Evolutionary conservation across 2,113 vertebrate genomes (phyloP), one percentile per base, ranked within the genome.

Genomic region (Oophaga pumilio): DNA sequence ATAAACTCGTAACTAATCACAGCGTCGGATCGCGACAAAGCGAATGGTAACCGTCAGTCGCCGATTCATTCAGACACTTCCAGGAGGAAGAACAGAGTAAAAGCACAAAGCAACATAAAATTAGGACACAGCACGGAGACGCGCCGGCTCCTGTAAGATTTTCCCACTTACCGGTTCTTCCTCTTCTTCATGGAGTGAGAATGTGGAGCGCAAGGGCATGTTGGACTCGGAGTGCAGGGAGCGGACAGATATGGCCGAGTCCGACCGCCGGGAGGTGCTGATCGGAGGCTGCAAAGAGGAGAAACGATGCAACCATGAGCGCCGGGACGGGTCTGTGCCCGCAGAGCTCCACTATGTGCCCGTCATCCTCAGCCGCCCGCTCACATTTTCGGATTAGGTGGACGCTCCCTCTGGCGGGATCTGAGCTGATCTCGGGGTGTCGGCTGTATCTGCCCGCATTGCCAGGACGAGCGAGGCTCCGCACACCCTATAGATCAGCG

Each of bases 171-270:
- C 98, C 92, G 94, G 95, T 94, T 99, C 98, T 89, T 99, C 98
- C 90, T 99, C 98, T 92, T 99, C 98, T 90, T 99, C 98, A 0
- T 99, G 98, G 89, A 99, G 95, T 0, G 98, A 99, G 93, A 98
- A 99, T 0, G 98, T 99, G 64, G 98, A 99, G 89, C 98, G 98
- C 90, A 99, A 89, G 82, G 98, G 99, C 97, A 99, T 99, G 95
- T 96, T 99, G 94, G 98, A 99, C 93, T 99, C 98, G 0, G 98
- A 99, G 90, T 99, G 98, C 89, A 99, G 91, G 0, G 98, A 99
- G 57, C 97, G 97, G 69, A 99, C 92, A 0, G 98, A 99, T 93
- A 99, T 99, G 79, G 97, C 97, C 0, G 98, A 99, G 92, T 99
- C 98, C 0, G 98, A 99, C 90, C 97, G 96, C 50, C 97, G 96